Evolutionary conservation across 92 coral and sea anemone genomes (phyloP).

Genomic region (Pocillopora meandrina): DNA sequence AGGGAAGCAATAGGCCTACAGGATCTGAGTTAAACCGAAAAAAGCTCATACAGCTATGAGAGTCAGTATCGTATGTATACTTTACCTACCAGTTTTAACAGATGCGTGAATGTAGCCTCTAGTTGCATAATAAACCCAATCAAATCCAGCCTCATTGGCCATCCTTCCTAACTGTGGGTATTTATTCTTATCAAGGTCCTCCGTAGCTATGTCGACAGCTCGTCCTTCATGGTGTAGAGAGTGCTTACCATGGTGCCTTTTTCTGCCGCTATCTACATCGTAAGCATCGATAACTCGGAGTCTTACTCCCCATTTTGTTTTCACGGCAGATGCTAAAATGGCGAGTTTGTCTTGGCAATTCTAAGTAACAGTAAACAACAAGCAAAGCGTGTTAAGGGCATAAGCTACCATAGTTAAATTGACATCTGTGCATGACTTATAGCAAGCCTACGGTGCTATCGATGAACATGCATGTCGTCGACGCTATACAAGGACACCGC

Average conservation of each 20-base stretch:
- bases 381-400: neutral
- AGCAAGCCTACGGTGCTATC: no score
- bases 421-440: neutral
- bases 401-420: neutral
- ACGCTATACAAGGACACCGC: no score
- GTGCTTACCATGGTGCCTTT: constrained; percentile 38
- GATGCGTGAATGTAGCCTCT: constrained; percentile 80
- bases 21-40: neutral
- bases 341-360: constrained; percentile 67
- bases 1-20: no score
- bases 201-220: constrained; percentile 78
- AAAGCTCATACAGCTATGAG: neutral
- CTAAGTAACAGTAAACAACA: constrained; percentile 33
- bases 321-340: constrained; percentile 45
- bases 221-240: constrained; percentile 81
- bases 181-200: constrained; percentile 58
- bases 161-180: constrained; percentile 70
- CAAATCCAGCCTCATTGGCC: constrained; percentile 78
- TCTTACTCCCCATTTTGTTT: constrained; percentile 58
- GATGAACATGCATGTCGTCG: no score
- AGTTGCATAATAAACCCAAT: constrained; percentile 75
- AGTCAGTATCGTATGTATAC: neutral
- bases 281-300: constrained; percentile 75
- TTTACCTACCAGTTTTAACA: constrained; percentile 68
- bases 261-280: constrained; percentile 40